These are phyloP conservation scores for Sphyrna mokarran DNA, from an alignment of 2,113 vertebrate genomes.

Conservation along the genomic window DNA sequence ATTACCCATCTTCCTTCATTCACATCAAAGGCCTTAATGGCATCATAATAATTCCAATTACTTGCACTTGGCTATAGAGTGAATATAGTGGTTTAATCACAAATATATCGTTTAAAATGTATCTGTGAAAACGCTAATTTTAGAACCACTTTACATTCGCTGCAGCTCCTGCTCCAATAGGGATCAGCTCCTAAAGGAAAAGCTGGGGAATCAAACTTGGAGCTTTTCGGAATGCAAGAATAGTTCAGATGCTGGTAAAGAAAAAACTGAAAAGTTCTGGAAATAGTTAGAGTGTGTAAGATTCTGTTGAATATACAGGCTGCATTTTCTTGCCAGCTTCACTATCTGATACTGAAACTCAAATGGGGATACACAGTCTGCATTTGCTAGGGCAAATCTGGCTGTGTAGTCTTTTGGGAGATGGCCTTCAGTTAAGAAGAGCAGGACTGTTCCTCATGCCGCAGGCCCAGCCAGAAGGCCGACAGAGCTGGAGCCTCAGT, in stretches of 20 bases:
- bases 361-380: neutral
- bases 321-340: neutral
- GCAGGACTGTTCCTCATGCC: neutral
- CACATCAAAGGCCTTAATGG: slow-evolving; percentile 18
- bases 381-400: neutral
- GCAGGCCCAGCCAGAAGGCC: neutral
- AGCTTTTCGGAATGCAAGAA: neutral
- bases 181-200: neutral
- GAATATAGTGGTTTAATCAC: slow-evolving; percentile 22
- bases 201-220: neutral
- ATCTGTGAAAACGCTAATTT: neutral
- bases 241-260: neutral
- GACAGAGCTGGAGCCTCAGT: neutral
- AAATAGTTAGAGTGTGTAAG: neutral
- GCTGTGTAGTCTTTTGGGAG: neutral
- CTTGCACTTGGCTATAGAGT: neutral
- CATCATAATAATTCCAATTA: slow-evolving; percentile 33
- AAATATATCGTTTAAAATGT: neutral
- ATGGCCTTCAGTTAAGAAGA: neutral
- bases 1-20: slow-evolving; percentile 6
- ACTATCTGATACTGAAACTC: neutral
- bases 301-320: neutral
- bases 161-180: neutral
- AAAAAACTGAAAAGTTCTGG: neutral
- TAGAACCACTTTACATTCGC: slow-evolving; percentile 7